Percentiles rank a stretch among this genome's conserved stretches.
phyloP scores from a whole-genome alignment of 2,797 vertebrate species.

The Oophaga sylvatica region DNA sequence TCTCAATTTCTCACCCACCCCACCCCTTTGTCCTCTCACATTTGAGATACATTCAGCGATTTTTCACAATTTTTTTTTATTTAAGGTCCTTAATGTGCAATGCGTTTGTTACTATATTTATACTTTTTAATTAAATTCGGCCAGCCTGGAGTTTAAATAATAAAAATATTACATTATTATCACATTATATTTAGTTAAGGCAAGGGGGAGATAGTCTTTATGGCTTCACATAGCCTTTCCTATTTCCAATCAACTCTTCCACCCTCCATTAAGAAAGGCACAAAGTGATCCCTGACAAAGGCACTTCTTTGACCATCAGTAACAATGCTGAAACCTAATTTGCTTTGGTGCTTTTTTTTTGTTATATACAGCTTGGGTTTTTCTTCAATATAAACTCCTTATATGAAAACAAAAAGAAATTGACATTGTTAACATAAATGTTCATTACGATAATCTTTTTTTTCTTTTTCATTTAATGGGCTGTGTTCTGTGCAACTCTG shows the following conservation, averaged over 20 bases:
- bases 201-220: constrained; percentile 75
- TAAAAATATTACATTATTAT: constrained; percentile 69
- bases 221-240: constrained; percentile 79
- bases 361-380: constrained; percentile 77
- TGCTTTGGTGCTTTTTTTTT: constrained; percentile 76
- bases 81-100: constrained; percentile 59
- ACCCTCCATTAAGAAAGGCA: constrained; percentile 73
- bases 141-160: constrained; percentile 74
- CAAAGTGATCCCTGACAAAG: constrained; percentile 73
- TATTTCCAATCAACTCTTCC: constrained; percentile 67
- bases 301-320: constrained; percentile 71
- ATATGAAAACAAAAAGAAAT: constrained; percentile 75
- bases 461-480: constrained; percentile 77
- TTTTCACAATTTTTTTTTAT: constrained; percentile 54
- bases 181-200: constrained; percentile 75
- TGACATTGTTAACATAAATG: constrained; percentile 78
- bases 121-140: constrained; percentile 61
- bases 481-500: constrained; percentile 75
- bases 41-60: constrained; percentile 59
- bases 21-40: constrained; percentile 36
- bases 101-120: constrained; percentile 58
- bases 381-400: constrained; percentile 80
- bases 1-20: constrained; percentile 47
- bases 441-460: constrained; percentile 72
- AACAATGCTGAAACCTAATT: constrained; percentile 75